phyloP scores from a whole-genome alignment of 2,888 invertebrate species.

The Choristoneura rosaceana region DNA sequence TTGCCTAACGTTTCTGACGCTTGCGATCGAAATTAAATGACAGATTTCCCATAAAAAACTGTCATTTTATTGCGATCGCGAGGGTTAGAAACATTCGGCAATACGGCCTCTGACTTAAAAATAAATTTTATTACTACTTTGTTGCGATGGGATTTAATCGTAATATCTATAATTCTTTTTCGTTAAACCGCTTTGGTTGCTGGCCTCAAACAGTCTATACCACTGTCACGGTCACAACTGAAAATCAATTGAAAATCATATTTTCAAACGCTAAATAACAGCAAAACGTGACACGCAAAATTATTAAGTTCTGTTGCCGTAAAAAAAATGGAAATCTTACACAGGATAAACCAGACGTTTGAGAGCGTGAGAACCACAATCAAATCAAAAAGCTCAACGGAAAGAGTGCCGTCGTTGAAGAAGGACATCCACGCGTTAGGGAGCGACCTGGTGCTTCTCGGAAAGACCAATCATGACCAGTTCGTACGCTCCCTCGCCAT shows the following conservation, averaged over 20 bases:
- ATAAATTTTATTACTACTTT: no score
- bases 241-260: conserved; percentile 3
- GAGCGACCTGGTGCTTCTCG: conserved; percentile 66
- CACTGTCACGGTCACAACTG: neutral
- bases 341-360: conserved; percentile 66
- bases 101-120: no score
- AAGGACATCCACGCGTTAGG: conserved; percentile 67
- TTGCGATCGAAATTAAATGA: no score
- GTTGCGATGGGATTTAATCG: no score
- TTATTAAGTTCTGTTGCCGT: conserved; percentile 27
- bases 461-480: conserved; percentile 71
- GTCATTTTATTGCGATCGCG: no score
- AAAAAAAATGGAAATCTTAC: conserved; percentile 66
- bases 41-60: no score
- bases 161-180: no score
- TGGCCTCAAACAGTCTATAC: neutral
- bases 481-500: conserved; percentile 72
- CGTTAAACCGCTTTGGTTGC: neutral
- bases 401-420: conserved; percentile 64
- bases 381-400: conserved; percentile 67
- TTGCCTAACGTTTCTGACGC: no score
- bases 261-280: conserved; percentile 1
- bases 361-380: conserved; percentile 66
- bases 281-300: neutral
- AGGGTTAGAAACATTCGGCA: no score